These are phyloP conservation scores for Glyphotaelius pellucidus DNA, from an alignment of 2,888 invertebrate genomes.

Conservation along the genomic window DNA sequence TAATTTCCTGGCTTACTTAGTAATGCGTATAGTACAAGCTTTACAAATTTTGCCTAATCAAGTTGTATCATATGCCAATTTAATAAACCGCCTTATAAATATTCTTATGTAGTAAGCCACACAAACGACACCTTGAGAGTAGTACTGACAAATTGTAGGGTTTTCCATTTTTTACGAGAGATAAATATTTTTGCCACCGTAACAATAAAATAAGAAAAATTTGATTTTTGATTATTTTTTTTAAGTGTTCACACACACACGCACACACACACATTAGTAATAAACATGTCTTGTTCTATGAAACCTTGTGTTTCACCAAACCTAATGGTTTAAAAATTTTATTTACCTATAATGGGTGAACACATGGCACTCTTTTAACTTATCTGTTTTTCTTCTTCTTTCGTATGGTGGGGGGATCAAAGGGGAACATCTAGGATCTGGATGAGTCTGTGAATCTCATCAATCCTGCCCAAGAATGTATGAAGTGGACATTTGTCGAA, in stretches of 20 bases:
- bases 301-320: background rate
- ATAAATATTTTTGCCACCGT: constrained; percentile 39
- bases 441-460: no score
- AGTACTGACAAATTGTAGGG: constrained; percentile 1
- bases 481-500: no score
- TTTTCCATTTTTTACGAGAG: constrained; percentile 32
- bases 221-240: background rate
- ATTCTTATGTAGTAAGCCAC: constrained; percentile 17
- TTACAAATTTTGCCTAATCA: constrained; percentile 18
- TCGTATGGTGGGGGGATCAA: no score
- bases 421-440: no score
- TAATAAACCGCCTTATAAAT: constrained; percentile 43
- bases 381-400: no score
- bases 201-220: constrained; percentile 22
- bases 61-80: constrained; percentile 23
- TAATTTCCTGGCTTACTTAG: background rate
- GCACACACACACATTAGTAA: background rate
- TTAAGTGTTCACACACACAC: background rate
- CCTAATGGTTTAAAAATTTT: background rate
- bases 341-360: background rate
- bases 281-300: background rate
- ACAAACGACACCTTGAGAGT: background rate
- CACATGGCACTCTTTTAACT: background rate
- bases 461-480: no score
- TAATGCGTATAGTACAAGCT: constrained; percentile 5